These are phyloP conservation scores for Notarius lentiginosus DNA, from an alignment of 2,113 vertebrate genomes.

Conservation along the genomic window DNA sequence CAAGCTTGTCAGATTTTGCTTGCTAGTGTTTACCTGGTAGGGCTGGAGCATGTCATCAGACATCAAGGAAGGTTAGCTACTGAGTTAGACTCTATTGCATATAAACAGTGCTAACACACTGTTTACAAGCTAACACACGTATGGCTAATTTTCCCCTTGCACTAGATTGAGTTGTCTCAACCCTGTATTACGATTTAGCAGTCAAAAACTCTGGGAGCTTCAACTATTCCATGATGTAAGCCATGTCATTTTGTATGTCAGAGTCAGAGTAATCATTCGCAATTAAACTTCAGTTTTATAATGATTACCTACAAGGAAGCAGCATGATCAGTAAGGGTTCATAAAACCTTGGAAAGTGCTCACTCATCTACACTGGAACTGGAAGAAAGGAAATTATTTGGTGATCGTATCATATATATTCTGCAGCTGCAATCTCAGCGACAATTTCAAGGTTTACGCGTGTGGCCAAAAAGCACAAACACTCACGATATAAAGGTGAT, in stretches of 20 bases:
- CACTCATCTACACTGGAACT: not conserved
- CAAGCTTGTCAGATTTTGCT: slow-evolving; percentile 48
- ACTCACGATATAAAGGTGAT: not conserved
- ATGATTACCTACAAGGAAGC: not conserved
- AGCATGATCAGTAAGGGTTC: not conserved
- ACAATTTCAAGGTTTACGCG: not conserved
- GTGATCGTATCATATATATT: not conserved
- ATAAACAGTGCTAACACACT: slow-evolving; percentile 1
- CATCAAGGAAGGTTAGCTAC: not conserved
- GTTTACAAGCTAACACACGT: no score
- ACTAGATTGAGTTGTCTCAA: not conserved
- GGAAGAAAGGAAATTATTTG: not conserved
- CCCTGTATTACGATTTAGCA: not conserved
- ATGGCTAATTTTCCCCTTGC: not conserved
- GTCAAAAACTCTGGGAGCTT: not conserved
- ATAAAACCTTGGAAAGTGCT: not conserved
- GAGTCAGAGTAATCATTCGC: not conserved
- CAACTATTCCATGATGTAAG: no score
- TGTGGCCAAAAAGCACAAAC: not conserved
- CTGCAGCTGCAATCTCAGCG: no score
- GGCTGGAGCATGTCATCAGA: slow-evolving; percentile 54
- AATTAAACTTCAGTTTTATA: not conserved
- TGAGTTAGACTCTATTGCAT: not conserved
- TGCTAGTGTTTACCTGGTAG: slow-evolving; percentile 56
- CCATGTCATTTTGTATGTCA: not conserved